phyloP scores from a whole-genome alignment of 2,797 vertebrate genomes.

The Aplochiton taeniatus region DNA sequence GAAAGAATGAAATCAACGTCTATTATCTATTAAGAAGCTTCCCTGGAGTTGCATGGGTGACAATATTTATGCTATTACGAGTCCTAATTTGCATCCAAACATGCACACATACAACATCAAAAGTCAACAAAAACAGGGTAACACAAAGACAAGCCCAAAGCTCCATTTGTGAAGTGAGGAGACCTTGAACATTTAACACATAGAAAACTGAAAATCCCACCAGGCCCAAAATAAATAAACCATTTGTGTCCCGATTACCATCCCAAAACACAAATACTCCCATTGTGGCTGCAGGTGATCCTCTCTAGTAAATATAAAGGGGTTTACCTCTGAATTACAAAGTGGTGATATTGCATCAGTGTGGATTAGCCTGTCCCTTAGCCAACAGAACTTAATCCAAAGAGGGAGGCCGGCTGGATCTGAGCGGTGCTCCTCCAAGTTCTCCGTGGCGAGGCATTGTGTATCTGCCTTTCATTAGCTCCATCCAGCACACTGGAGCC shows the following conservation, averaged over 20 bases:
- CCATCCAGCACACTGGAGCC: conserved; percentile 80
- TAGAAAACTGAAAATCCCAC: no score
- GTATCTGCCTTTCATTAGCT: conserved; percentile 83
- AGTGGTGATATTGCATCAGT: no score
- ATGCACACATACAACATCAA: conserved; percentile 23
- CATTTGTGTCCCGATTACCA: no score
- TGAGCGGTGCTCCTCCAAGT: conserved; percentile 10
- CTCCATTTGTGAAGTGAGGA: neutral
- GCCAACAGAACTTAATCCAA: no score
- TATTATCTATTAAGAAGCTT: conserved; percentile 70
- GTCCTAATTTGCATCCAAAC: conserved; percentile 54
- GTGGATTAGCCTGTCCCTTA: no score
- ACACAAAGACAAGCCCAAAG: conserved; percentile 21
- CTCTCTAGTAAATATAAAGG: no score
- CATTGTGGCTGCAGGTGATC: no score
- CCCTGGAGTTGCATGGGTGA: conserved; percentile 68
- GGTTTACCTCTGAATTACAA: no score
- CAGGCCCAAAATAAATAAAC: no score
- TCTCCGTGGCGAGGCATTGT: conserved; percentile 48
- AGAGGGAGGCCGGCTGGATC: no score
- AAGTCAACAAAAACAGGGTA: conserved; percentile 38
- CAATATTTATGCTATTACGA: conserved; percentile 82
- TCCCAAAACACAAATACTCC: no score
- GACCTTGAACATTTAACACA: no score
- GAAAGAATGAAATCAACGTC: conserved; percentile 64